Evolutionary conservation across 2,888 invertebrate genomes (phyloP).

Genomic region (Erannis defoliaria): DNA sequence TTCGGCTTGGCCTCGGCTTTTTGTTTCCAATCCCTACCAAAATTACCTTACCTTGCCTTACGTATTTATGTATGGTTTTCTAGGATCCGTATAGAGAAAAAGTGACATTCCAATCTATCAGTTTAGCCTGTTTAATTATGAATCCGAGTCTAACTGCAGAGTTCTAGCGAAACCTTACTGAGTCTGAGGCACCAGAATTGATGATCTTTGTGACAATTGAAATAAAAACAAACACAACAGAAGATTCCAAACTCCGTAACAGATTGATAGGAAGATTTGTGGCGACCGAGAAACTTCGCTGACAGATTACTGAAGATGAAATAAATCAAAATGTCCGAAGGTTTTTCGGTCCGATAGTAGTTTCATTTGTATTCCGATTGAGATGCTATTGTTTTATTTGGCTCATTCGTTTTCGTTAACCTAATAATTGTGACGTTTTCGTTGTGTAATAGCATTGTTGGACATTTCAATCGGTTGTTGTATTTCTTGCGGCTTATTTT

Average conservation of each 20-base stretch:
- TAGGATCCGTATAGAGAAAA: no score
- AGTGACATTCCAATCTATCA: no score
- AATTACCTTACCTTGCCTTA: no score
- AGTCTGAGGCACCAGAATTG: constrained; percentile 44
- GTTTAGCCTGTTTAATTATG: no score
- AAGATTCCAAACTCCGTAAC: constrained; percentile 49
- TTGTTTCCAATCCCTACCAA: no score
- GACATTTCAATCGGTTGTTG: constrained; percentile 19
- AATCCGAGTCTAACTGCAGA: constrained; percentile 1
- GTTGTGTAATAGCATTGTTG: constrained; percentile 16
- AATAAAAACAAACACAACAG: constrained; percentile 59
- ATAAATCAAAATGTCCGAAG: constrained; percentile 56
- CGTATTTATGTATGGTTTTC: no score
- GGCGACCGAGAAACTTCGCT: constrained; percentile 61
- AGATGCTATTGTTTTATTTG: constrained; percentile 30
- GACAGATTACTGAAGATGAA: constrained; percentile 60
- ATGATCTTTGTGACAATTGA: constrained; percentile 53
- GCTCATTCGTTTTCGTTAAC: constrained; percentile 29
- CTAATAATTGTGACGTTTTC: constrained; percentile 30
- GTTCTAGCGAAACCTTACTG: constrained; percentile 24
- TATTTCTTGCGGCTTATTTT: constrained; percentile 22
- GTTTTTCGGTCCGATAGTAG: constrained; percentile 48
- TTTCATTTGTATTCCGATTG: constrained; percentile 41
- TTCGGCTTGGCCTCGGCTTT: no score
- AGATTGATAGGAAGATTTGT: constrained; percentile 63